Base-by-base conservation (phyloP, 1,140 invertebrate species). In the Harpegnathos saltator region DNA sequence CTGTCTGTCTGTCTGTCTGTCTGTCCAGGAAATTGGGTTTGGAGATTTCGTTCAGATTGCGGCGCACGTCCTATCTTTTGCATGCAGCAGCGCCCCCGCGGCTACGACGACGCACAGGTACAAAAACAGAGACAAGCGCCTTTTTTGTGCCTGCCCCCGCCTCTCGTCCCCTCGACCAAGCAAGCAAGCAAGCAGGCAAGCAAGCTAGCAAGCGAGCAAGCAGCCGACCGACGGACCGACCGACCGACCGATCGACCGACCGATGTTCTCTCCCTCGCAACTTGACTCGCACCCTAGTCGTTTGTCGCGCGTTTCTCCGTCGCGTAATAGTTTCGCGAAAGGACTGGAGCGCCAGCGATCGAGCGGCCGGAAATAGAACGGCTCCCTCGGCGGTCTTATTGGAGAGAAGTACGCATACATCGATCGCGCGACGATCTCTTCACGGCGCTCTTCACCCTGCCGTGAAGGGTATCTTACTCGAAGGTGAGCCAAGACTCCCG, bases 1-100 rank as follows among this genome's bases (percentile, higher is more conserved):
- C 26, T 14, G 38, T n/a, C 62, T 19, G 69, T 63, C 58, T 63
- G 84, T 85, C 80, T 54, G 82, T 54, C 82, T 61, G 86, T 83
- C 75, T 85, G 84, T 89, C 63, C 87, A 90, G 90, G 90, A 91
- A 91, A 91, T 91, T 90, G 90, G 72, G 89, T 91, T 91, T 87
- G 61, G 80, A 89, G 88, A 89, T 90, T 87, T 90, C 85, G 85
- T 87, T 89, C 73, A 73, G 90, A 89, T 91, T 89, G 89, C 78
- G 69, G 75, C 61, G 80, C 85, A 84, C 83, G 83, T 85, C 72
- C 83, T 83, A 87, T 83, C 84, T 89, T 87, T 89, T 89, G 83
- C 89, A 90, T 90, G 83, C 82, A 58, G 59, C n/a, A 56, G 90
- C 83, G 59, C 50, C 56, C 50, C 50, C 22, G 44, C 50, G 72